Conservation (phyloP, 2,888 invertebrate species). For the Orthonychiurus folsomi region DNA sequence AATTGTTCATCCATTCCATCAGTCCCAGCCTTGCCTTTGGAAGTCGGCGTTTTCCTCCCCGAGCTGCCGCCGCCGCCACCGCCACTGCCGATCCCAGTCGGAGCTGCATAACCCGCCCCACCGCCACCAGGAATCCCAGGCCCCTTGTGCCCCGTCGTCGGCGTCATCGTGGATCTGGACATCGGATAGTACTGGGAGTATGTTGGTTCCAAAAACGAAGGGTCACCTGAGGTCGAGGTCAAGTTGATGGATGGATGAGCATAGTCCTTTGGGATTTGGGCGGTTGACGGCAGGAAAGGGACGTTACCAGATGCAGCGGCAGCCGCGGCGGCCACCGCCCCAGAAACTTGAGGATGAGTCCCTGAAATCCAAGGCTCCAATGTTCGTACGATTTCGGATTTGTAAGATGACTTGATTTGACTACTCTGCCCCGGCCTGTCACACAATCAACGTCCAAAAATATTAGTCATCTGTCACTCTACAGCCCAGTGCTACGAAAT, state of each 20-base stretch:
- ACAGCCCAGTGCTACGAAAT: no score
- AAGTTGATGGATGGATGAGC: conserved; percentile 36
- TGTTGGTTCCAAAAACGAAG: conserved; percentile 36
- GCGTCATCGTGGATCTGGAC: conserved; percentile 38
- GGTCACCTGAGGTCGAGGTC: conserved; percentile 32
- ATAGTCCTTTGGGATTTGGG: conserved; percentile 37
- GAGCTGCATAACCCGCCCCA: conserved; percentile 35
- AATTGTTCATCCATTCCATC: conserved; percentile 51
- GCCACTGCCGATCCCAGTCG: conserved; percentile 29
- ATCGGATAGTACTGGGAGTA: conserved; percentile 40
- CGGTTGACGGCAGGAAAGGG: conserved; percentile 18
- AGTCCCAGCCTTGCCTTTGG: conserved; percentile 42
- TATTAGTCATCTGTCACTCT: conserved; percentile 1
- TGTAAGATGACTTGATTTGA: conserved; percentile 52
- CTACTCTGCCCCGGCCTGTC: conserved; percentile 51
- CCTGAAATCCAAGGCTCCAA: conserved; percentile 55
- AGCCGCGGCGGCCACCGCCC: conserved; percentile 38
- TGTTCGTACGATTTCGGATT: conserved; percentile 55
- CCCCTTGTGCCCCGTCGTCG: conserved; percentile 30
- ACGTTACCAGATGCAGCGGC: conserved; percentile 9
- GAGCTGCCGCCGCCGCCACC: not conserved
- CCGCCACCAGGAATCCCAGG: conserved; percentile 20
- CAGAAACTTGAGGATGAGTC: conserved; percentile 15
- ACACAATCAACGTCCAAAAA: not conserved
- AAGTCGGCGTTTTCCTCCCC: conserved; percentile 38